These are phyloP conservation scores for Drosophila tripunctata DNA, from an alignment of 2,888 invertebrate genomes.

Conservation along the genomic window DNA sequence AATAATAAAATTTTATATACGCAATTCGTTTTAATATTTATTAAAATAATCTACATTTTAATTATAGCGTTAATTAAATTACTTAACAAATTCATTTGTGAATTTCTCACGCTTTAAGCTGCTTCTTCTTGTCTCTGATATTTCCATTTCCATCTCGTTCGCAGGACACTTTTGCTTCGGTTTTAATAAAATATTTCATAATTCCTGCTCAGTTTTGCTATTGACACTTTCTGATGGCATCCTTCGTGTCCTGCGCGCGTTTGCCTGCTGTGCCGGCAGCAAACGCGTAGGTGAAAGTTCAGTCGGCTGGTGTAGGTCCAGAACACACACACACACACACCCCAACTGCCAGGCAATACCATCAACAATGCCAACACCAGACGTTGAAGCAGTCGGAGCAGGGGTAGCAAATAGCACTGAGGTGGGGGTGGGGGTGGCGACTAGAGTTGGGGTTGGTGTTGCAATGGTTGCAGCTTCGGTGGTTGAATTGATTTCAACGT, in stretches of 20 bases:
- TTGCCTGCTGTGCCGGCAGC: constrained; percentile 71
- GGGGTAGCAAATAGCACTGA: not conserved
- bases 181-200: constrained; percentile 80
- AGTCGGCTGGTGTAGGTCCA: constrained; percentile 26
- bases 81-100: not conserved
- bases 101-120: not conserved
- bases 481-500: constrained; percentile 77
- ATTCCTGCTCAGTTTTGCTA: constrained; percentile 73
- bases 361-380: constrained; percentile 67
- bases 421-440: not conserved
- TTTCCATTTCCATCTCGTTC: not conserved
- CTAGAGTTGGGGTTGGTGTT: not conserved
- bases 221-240: constrained; percentile 76
- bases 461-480: constrained; percentile 48
- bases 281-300: constrained; percentile 74
- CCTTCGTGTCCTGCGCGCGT: constrained; percentile 29
- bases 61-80: not conserved
- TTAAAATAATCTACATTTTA: not conserved
- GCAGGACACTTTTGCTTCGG: constrained; percentile 57
- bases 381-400: constrained; percentile 26
- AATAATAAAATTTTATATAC: too few species aligned
- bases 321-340: constrained; percentile 19
- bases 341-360: constrained; percentile 40
- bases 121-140: constrained; percentile 6
- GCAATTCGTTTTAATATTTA: too few species aligned